Conservation (phyloP, 2,113 vertebrate species). For the Microcebus tavaratra region DNA sequence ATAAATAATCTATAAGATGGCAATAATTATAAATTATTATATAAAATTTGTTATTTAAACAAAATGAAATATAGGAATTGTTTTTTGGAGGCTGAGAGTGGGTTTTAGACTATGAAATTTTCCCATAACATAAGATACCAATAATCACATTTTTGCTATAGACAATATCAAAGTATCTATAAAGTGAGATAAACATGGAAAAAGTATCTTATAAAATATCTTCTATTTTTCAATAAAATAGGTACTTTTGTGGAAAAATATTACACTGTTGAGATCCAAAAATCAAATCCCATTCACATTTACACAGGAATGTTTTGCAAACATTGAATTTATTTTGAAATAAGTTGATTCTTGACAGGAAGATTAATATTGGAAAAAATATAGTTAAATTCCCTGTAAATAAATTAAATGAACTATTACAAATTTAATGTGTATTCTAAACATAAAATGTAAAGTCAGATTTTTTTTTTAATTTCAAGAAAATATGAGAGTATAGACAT, state of each 20-base stretch:
- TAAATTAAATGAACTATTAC: background rate
- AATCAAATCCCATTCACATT: background rate
- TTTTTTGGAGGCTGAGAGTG: background rate
- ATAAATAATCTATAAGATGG: background rate
- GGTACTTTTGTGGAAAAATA: background rate
- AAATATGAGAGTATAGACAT: too few relatives aligned
- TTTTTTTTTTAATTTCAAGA: background rate
- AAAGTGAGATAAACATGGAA: slow-evolving; percentile 13
- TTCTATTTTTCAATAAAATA: slow-evolving; percentile 25
- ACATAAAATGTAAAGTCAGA: slow-evolving; percentile 3
- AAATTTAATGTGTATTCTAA: background rate
- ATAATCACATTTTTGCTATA: slow-evolving; percentile 39
- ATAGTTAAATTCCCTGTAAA: background rate
- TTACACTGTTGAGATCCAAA: background rate
- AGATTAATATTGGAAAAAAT: background rate
- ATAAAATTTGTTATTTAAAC: background rate
- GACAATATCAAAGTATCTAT: background rate
- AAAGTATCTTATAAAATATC: background rate
- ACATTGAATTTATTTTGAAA: background rate
- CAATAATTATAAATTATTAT: background rate
- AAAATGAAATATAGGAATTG: slow-evolving; percentile 8
- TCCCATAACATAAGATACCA: background rate
- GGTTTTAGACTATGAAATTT: background rate
- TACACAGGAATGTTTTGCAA: background rate
- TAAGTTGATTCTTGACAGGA: background rate